Evolutionary conservation across 2,113 vertebrate species (phyloP).

Genomic region (Corynorhinus townsendii): DNA sequence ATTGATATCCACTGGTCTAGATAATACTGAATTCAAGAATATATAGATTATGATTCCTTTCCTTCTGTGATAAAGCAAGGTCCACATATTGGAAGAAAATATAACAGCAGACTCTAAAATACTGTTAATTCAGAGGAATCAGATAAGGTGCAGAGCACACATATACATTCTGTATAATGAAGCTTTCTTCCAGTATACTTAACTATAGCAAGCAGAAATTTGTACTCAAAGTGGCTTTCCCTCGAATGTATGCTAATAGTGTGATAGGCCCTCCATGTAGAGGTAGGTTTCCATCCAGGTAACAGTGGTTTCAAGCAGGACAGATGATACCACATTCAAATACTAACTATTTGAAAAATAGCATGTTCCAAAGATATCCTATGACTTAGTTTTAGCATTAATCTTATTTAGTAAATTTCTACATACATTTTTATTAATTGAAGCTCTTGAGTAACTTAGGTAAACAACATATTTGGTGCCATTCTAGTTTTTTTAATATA

Average conservation of each 20-base stretch:
- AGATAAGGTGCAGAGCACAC: not conserved
- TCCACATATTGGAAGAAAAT: not conserved
- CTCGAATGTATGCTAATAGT: no score
- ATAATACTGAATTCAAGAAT: not conserved
- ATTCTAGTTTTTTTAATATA: not conserved
- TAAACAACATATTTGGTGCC: not conserved
- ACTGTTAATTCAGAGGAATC: not conserved
- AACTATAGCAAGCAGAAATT: not conserved
- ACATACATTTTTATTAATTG: not conserved
- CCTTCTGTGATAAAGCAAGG: not conserved
- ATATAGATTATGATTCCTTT: not conserved
- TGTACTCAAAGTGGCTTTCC: fast-evolving
- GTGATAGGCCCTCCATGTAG: not conserved
- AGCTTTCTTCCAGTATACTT: not conserved
- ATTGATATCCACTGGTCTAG: not conserved
- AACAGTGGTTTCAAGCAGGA: not conserved
- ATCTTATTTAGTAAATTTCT: not conserved
- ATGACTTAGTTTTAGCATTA: not conserved
- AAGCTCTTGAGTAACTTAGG: not conserved
- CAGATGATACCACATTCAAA: not conserved
- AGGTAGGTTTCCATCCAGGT: not conserved
- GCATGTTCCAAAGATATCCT: not conserved
- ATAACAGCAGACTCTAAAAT: not conserved
- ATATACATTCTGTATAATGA: no score
- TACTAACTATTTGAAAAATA: not conserved